A percentile compares a stretch with the other conserved stretches of the same genome.
Conservation (phyloP, 64 coral and sea anemone genomes). For the Montipora efflorescens region DNA sequence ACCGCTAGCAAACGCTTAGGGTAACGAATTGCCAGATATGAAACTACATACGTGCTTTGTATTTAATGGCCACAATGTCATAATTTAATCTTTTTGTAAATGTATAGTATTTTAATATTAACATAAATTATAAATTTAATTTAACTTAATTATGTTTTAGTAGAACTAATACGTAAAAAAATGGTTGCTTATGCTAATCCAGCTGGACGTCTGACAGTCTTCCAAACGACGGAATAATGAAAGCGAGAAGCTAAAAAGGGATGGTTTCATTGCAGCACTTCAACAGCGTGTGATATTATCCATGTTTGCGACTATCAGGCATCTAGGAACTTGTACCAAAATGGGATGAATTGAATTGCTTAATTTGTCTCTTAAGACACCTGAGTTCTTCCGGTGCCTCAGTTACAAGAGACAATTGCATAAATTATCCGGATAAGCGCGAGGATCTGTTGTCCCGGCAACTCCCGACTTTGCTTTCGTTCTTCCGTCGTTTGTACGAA, state of each 20-base stretch:
- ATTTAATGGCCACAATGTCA: too few species aligned
- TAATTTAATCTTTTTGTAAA: too few species aligned
- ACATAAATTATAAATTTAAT: neutral
- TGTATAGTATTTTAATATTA: neutral
- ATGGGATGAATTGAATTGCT: too few species aligned
- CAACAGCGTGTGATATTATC: neutral
- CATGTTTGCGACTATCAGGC: too few species aligned
- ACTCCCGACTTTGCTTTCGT: neutral
- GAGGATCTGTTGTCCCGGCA: neutral
- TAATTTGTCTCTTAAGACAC: neutral
- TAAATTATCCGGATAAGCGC: too few species aligned
- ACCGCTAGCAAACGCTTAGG: too few species aligned
- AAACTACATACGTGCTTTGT: too few species aligned
- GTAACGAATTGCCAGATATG: too few species aligned
- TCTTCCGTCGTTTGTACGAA: neutral
- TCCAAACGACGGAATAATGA: neutral
- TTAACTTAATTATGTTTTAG: neutral
- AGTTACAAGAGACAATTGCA: too few species aligned
- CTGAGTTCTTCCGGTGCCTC: too few species aligned
- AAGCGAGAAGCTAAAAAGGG: neutral
- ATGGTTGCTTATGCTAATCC: neutral
- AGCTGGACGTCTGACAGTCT: neutral
- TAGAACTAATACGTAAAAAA: neutral
- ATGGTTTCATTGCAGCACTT: too few species aligned
- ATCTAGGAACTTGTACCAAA: neutral